A percentile compares a stretch with the other conserved stretches of the same genome.
These are phyloP conservation scores for Notothenia rossii DNA, from an alignment of 2,113 vertebrate species.

Conservation along the genomic window DNA sequence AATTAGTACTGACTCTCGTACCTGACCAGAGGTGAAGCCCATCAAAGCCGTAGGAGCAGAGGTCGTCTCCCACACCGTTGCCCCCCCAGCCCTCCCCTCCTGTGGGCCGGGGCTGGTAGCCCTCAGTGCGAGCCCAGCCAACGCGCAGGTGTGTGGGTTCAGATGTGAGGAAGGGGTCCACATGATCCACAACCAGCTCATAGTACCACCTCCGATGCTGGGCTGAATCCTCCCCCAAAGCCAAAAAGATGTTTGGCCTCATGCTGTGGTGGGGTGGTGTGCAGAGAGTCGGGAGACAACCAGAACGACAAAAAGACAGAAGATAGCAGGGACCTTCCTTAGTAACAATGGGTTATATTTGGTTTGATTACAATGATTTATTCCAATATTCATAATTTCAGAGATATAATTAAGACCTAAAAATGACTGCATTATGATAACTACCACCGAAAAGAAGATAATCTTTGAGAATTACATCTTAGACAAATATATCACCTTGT, in stretches of 20 bases:
- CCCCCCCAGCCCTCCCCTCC: conserved; percentile 93
- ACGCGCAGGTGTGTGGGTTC: conserved; percentile 94
- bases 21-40: conserved; percentile 97
- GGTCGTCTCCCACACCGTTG: conserved; percentile 93
- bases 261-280: conserved; percentile 83
- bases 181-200: conserved; percentile 91
- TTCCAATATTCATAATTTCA: neutral
- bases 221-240: conserved; percentile 90
- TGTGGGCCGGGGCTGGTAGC: conserved; percentile 89
- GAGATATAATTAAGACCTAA: neutral
- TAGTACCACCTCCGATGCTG: conserved; percentile 98
- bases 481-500: neutral
- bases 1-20: conserved; percentile 45
- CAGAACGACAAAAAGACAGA: neutral
- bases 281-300: neutral
- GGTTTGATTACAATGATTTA: neutral
- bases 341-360: neutral
- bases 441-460: neutral
- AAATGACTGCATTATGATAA: neutral
- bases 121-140: conserved; percentile 93
- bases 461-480: neutral
- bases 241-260: conserved; percentile 93
- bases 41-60: conserved; percentile 95
- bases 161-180: conserved; percentile 90
- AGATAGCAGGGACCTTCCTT: neutral